Evolutionary conservation across 35 echinoderm and acorn worm species (phyloP).

Genomic region (Heliocidaris erythrogramma): DNA sequence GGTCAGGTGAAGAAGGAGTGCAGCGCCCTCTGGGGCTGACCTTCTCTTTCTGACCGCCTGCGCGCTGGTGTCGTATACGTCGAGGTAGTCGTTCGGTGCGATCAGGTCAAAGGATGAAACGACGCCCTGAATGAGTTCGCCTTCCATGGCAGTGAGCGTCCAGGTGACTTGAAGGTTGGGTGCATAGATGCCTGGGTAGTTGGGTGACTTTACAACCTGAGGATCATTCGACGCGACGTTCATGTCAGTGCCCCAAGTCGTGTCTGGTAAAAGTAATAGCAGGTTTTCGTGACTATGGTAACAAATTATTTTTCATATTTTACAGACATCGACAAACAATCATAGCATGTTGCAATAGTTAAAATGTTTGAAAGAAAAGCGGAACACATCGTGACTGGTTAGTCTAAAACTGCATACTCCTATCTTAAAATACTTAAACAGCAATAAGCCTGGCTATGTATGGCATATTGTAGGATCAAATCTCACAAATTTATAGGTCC

Average conservation of each 20-base stretch:
- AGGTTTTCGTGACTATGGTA: too few species aligned
- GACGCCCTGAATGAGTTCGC: conserved; percentile 20
- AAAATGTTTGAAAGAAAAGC: too few species aligned
- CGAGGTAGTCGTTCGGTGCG: conserved; percentile 39
- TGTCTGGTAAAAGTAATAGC: too few species aligned
- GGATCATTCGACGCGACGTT: conserved; percentile 10
- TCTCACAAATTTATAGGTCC: too few species aligned
- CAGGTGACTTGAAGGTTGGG: conserved; percentile 43
- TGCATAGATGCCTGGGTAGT: conserved; percentile 44
- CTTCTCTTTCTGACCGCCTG: not conserved
- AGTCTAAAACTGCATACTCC: too few species aligned
- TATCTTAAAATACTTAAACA: too few species aligned
- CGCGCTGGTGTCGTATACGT: conserved; percentile 31
- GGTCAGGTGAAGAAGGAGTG: not conserved
- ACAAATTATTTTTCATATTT: too few species aligned
- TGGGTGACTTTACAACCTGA: conserved; percentile 25
- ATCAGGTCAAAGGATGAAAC: conserved; percentile 24
- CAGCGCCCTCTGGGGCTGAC: not conserved
- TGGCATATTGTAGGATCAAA: too few species aligned
- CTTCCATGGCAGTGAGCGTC: conserved; percentile 15
- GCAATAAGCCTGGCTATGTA: too few species aligned
- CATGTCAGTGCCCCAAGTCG: not conserved
- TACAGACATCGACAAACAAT: too few species aligned
- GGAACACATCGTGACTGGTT: not conserved
- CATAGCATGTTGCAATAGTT: too few species aligned